These are phyloP conservation scores for Callipepla californica DNA, from an alignment of 2,113 vertebrate species.

Conservation along the genomic window DNA sequence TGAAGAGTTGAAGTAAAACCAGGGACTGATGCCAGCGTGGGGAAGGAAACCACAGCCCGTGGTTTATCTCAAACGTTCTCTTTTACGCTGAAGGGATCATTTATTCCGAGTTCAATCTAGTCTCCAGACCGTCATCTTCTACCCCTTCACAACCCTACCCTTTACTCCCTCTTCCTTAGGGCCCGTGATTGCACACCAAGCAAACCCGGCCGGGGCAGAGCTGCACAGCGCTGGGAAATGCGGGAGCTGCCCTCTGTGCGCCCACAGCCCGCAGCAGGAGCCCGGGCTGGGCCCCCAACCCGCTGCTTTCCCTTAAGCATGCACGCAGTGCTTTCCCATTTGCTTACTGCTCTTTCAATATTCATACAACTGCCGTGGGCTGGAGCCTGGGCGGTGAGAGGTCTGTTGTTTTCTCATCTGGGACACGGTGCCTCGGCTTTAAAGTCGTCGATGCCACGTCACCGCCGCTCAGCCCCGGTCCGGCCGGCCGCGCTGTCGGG, in stretches of 20 bases:
- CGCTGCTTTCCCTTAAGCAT: background rate
- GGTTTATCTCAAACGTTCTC: background rate
- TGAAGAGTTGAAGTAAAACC: too few relatives aligned
- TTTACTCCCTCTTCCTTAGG: background rate
- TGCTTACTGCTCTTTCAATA: background rate
- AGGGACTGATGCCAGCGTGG: fast-evolving
- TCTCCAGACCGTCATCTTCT: background rate
- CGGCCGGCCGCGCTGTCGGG: too few relatives aligned
- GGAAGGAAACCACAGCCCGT: fast-evolving
- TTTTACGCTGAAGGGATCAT: background rate
- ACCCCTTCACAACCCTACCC: background rate
- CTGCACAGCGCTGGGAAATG: background rate
- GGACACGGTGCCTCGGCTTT: background rate
- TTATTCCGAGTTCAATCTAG: background rate
- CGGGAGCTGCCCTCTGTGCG: background rate
- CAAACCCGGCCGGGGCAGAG: background rate
- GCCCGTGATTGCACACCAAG: fast-evolving
- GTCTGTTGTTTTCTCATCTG: background rate
- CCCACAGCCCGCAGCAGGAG: background rate
- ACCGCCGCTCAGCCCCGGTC: background rate
- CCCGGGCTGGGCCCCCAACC: background rate
- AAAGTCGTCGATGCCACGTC: background rate
- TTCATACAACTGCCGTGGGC: too few relatives aligned
- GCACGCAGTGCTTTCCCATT: background rate
- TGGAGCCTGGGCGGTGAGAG: background rate